These are phyloP conservation scores for Maconellicoccus hirsutus DNA, from an alignment of 1,140 invertebrate species.

Conservation along the genomic window DNA sequence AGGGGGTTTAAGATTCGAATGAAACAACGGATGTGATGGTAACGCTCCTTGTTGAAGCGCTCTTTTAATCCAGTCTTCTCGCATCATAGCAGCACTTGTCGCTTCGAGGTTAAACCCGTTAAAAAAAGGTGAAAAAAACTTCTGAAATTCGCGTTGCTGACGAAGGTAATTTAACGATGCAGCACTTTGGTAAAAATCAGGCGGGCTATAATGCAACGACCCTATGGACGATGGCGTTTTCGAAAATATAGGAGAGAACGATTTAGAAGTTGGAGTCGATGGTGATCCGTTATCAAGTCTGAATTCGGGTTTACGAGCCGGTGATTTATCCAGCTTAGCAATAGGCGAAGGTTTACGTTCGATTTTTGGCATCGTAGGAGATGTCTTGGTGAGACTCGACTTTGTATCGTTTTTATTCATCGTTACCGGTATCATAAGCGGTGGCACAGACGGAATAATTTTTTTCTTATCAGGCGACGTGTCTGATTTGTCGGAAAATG, in stretches of 20 bases:
- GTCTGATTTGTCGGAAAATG: not conserved
- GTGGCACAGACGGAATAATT: not conserved
- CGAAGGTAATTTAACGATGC: not conserved
- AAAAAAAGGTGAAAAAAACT: not conserved
- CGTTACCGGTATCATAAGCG: conserved; percentile 1
- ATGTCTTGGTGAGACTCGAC: not conserved
- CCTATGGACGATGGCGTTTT: not conserved
- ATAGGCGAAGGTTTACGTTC: not conserved
- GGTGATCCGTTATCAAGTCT: not conserved
- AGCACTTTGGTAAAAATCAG: not conserved
- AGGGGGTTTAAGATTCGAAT: not conserved
- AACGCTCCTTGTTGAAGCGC: not conserved
- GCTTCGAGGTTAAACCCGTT: too few relatives aligned
- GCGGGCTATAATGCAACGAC: not conserved
- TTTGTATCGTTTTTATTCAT: not conserved
- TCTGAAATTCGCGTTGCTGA: not conserved
- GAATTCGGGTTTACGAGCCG: not conserved
- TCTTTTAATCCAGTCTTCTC: not conserved
- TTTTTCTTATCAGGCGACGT: not conserved
- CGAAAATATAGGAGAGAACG: not conserved
- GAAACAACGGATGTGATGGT: not conserved
- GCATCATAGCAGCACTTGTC: too few relatives aligned
- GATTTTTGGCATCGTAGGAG: not conserved
- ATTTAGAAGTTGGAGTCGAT: not conserved
- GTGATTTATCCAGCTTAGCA: not conserved